A percentile compares a stretch with the other conserved stretches of the same genome.
Evolutionary conservation across 2,888 invertebrate genomes (phyloP).

Genomic region (Leucoma salicis): DNA sequence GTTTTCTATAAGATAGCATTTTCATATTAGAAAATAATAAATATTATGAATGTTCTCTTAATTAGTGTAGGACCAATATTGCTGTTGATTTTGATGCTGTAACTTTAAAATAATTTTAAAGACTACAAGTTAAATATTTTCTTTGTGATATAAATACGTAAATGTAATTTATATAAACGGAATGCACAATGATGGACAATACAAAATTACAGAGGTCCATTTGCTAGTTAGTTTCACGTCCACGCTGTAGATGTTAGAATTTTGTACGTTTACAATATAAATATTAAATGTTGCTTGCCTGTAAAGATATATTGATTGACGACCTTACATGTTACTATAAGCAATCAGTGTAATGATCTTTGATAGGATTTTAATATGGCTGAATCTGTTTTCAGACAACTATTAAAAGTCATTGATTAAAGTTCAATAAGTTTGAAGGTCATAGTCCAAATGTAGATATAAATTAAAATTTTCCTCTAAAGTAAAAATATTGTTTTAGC

Average conservation of each 20-base stretch:
- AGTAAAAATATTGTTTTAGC: too few relatives aligned
- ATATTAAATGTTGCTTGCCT: constrained; percentile 50
- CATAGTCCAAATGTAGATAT: too few relatives aligned
- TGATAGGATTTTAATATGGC: not conserved
- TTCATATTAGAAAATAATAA: constrained; percentile 37
- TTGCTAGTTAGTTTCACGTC: constrained; percentile 67
- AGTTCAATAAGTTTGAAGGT: too few relatives aligned
- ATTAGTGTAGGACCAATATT: constrained; percentile 63
- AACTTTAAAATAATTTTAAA: constrained; percentile 41
- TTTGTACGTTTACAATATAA: constrained; percentile 60
- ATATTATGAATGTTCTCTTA: constrained; percentile 27
- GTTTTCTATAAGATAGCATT: constrained; percentile 60
- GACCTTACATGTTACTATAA: not conserved
- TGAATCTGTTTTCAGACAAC: not conserved
- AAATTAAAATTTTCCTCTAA: too few relatives aligned
- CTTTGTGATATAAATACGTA: constrained; percentile 73
- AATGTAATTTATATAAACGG: constrained; percentile 46
- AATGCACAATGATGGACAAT: constrained; percentile 80
- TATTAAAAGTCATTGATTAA: too few relatives aligned
- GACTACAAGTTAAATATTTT: constrained; percentile 51
- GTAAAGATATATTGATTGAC: constrained; percentile 10
- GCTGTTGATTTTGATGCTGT: constrained; percentile 40
- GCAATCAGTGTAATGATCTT: not conserved
- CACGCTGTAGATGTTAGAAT: constrained; percentile 63
- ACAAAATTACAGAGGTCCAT: constrained; percentile 76